Conservation (phyloP, 2,797 vertebrate genomes). For the Darevskia nairensis region DNA sequence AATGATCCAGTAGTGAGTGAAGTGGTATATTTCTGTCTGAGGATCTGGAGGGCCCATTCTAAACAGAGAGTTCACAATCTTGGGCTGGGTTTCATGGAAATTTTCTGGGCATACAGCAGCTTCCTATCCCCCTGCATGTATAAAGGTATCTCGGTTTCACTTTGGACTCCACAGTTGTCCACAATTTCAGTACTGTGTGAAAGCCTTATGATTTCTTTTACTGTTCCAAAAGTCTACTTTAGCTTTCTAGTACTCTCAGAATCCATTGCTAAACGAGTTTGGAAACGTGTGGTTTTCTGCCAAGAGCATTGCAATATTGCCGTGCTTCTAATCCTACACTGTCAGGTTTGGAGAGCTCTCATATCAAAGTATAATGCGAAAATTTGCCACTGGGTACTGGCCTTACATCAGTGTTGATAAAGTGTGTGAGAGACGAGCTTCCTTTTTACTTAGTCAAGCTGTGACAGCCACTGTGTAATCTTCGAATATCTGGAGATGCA, state of each 20-base stretch:
- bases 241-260: neutral
- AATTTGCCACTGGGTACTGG: slow-evolving; percentile 28
- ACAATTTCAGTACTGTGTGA: neutral
- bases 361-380: slow-evolving; percentile 22
- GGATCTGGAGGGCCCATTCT: neutral
- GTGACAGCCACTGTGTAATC: slow-evolving; percentile 31
- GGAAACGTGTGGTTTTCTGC: neutral
- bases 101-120: neutral
- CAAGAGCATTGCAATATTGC: slow-evolving; percentile 24
- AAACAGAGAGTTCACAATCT: neutral
- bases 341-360: slow-evolving; percentile 37
- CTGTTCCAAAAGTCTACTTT: slow-evolving; percentile 1
- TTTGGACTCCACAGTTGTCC: slow-evolving; percentile 10
- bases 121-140: neutral
- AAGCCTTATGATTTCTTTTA: neutral
- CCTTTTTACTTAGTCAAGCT: slow-evolving; percentile 25
- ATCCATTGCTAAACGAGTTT: slow-evolving; percentile 5
- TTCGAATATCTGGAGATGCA: slow-evolving; percentile 50
- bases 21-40: neutral
- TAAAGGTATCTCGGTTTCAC: slow-evolving; percentile 5
- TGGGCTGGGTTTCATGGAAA: neutral
- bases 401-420: slow-evolving; percentile 42
- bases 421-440: slow-evolving; percentile 34
- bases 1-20: neutral
- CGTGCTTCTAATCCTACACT: slow-evolving; percentile 20